Base-by-base conservation (phyloP, 2,888 invertebrate genomes). In the Apodemia hepburni region DNA sequence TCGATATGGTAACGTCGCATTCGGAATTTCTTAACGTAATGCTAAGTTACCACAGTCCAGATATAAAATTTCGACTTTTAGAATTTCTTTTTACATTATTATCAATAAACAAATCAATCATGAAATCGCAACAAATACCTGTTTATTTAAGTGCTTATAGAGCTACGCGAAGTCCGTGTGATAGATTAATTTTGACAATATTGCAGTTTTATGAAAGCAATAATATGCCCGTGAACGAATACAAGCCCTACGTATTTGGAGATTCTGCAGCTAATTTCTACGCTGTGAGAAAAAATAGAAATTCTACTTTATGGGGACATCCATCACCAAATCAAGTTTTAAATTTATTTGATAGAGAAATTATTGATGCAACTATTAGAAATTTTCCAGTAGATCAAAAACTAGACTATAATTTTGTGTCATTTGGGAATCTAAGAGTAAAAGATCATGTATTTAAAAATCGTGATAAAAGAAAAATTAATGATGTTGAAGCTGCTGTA, bases 191-290 rank as follows among this genome's bases (percentile, higher is more conserved):
- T 59, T 83, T 96, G 65, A 87, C 93, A 60, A 90, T 97, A 67
- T 79, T 97, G 63, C 92, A 94, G 69, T 87, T 93, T 66, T 96
- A 96, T 83, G 95, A 97, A 84, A 85, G 85, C 65, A 93, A 93
- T 75, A 94, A 94, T 61, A 87, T 94, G 65, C 93, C 93, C 22
- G 88, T 96, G 12, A 88, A 92, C 60, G 92, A 94, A 72, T 95
- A 93, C 78, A 94, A 95, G 68, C 98, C 98, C 0, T 96, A 96
- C 73, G 86, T 98, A 0, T 98, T 97, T 95, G 97, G 97, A 0
- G 94, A 94, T 76, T 94, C 95, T 3, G 97, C 97, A 0, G 94
- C 96, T 0, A 94, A 94, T 61, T 94, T 96, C 78, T 97, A 97
- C 76, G 94, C 96, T 1, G 92, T 96, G 0, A 90, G 93, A 60